These are phyloP conservation scores for Cephus rjabovi DNA, from an alignment of 2,888 invertebrate species.

Conservation along the genomic window DNA sequence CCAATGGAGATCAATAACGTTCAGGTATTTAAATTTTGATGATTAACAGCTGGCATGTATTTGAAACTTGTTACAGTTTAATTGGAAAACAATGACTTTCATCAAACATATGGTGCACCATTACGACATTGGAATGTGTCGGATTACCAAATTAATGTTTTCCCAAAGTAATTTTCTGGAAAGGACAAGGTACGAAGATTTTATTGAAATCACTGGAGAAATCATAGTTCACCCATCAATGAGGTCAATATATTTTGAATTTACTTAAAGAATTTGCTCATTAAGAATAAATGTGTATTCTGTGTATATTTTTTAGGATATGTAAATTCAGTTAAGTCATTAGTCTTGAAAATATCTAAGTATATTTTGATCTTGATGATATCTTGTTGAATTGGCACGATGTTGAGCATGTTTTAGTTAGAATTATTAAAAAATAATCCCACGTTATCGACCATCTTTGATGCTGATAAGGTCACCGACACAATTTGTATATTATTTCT, in stretches of 20 bases:
- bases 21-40: neutral
- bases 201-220: neutral
- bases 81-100: neutral
- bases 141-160: too few relatives aligned
- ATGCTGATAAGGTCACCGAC: neutral
- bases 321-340: neutral
- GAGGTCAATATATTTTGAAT: neutral
- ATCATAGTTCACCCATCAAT: neutral
- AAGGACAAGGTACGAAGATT: neutral
- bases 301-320: neutral
- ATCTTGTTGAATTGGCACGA: neutral
- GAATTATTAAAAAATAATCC: neutral
- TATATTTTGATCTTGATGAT: neutral
- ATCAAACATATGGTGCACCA: neutral
- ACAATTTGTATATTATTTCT: neutral
- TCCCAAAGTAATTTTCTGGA: too few relatives aligned
- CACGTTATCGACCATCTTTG: neutral
- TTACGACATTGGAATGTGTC: too few relatives aligned
- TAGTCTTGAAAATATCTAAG: neutral
- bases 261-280: neutral
- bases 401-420: neutral
- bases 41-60: neutral
- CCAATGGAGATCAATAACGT: neutral
- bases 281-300: neutral
- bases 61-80: neutral